These are phyloP conservation scores for Bruchidius siliquastri DNA, from an alignment of 2,888 invertebrate genomes.

Conservation along the genomic window DNA sequence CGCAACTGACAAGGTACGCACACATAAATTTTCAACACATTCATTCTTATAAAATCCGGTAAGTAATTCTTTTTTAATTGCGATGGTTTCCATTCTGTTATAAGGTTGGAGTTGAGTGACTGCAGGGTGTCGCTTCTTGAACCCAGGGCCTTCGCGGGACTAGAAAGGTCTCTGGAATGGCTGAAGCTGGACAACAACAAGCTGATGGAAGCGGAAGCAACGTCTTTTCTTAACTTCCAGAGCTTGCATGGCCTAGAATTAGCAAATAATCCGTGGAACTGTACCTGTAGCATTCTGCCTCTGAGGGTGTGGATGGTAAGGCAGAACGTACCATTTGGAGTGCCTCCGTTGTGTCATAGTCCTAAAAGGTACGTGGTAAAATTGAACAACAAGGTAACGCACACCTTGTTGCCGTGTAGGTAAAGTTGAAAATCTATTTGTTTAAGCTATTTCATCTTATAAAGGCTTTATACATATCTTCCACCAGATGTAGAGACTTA, in stretches of 20 bases:
- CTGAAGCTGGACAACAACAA: conserved; percentile 73
- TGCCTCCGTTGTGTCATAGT: conserved; percentile 64
- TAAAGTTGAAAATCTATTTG: too few species aligned
- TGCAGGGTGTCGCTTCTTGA: conserved; percentile 68
- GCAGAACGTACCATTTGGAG: conserved; percentile 69
- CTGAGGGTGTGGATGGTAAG: conserved; percentile 74
- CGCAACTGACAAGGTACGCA: conserved; percentile 64
- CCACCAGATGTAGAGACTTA: too few species aligned
- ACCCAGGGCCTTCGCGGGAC: conserved; percentile 65
- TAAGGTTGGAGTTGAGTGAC: conserved; percentile 66
- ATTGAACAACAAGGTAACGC: too few species aligned
- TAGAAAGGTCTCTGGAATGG: conserved; percentile 70
- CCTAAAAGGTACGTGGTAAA: conserved; percentile 50
- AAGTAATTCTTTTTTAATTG: too few species aligned
- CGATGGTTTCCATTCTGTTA: too few species aligned
- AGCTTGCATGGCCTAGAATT: conserved; percentile 71
- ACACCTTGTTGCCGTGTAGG: too few species aligned
- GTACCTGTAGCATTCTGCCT: conserved; percentile 70
- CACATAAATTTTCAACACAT: too few species aligned
- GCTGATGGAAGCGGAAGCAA: conserved; percentile 61
- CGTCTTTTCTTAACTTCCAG: conserved; percentile 62
- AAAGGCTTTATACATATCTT: too few species aligned
- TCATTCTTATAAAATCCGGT: too few species aligned
- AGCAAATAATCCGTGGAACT: conserved; percentile 79
- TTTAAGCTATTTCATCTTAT: too few species aligned